Evolutionary conservation across 2,113 vertebrate genomes (phyloP), one percentile per base, ranked within the genome.

Genomic region (Dasyornis broadbenti): DNA sequence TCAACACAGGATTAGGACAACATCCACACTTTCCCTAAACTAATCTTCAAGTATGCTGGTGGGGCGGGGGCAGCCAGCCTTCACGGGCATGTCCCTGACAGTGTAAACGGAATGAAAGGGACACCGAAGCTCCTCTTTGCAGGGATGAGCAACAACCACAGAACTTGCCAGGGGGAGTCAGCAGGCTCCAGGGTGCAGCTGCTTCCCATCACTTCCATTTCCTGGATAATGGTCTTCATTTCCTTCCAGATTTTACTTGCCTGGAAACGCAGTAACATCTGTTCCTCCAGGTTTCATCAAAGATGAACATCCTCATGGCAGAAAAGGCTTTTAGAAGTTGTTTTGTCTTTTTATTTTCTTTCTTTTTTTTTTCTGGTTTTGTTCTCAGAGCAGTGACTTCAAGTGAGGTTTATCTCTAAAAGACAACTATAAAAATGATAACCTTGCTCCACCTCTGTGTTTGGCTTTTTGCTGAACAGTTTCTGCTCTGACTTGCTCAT

Each of bases 171-270:
- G 52, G 40, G 37, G 69, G 54, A 91, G 49, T 16, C 79, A 65
- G 59, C 3, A 22, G 50, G 20, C 30, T 79, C 37, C 26, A 15
- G 42, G 16, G 49, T 3, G 3, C 95, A 96, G 92, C 94, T 96
- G 95, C 71, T 95, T 80, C 79, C 54, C 86, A 90, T 94, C 56
- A 40, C 28, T 88, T 60, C 76, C 24, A 86, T 85, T 87, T 93
- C 93, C 93, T 91, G 90, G 50, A 57, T 85, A 91, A 85, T 15
- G 54, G n/a, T 73, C 35, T 23, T 90, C 53, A 73, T 94, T 94
- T 96, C 85, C 88, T 93, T 80, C 39, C 52, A 88, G 63, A 80
- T 73, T 77, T 90, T 40, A 44, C 91, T 90, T 80, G 69, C 70
- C 73, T 88, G 83, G 84, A 79, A 97, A 82, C 5, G 1, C 59